Base-by-base conservation (phyloP, 2,888 invertebrate genomes). In the Himalopsyche japonica region DNA sequence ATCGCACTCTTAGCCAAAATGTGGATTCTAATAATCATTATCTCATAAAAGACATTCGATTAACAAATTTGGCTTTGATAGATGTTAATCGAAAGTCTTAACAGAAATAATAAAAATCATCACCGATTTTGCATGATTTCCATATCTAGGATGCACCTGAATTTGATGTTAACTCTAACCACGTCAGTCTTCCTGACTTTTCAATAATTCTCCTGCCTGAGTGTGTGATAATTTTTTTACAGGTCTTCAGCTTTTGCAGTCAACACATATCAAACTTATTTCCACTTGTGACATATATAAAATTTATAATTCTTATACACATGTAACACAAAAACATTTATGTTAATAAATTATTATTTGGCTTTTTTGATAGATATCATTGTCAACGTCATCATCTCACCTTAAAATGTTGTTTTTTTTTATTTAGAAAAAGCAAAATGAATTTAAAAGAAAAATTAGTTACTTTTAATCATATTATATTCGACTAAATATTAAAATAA, bases 101-200 rank as follows among this genome's bases (percentile, higher is more conserved):
- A 70, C 27, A 2, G 30, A 24, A 70, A 70, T 6, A 24, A 57
- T 57, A 10, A 27, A 15, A 24, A 27, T 70, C 70, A 27, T 27
- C 70, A 70, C 70, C 70, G 27, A 27, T 27, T 70, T 70, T 70
- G 70, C 70, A 47, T 79, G 79, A 24, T 47, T 81, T 81, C 81
- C 81, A 81, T 43, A 81, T 81, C 70, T 81, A 81, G 81, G 81
- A 81, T 81, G 81, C 81, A 81, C 81, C 80, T 70, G 70, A 70
- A 70, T 27, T 70, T 30, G 70, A 70, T 70, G 70, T 70, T 70
- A 30, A 24, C 70, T 70, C 70, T 70, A 27, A 70, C 70, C 70
- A 70, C 70, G 70, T 70, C 70, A 70, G 70, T 70, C 30, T 70
- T 70, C 70, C 70, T 70, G 70, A 30, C 70, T 70, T 70, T 57